Evolutionary conservation across 2,797 vertebrate genomes (phyloP), one percentile per base, ranked within the genome.

Genomic region (Brotula barbata): DNA sequence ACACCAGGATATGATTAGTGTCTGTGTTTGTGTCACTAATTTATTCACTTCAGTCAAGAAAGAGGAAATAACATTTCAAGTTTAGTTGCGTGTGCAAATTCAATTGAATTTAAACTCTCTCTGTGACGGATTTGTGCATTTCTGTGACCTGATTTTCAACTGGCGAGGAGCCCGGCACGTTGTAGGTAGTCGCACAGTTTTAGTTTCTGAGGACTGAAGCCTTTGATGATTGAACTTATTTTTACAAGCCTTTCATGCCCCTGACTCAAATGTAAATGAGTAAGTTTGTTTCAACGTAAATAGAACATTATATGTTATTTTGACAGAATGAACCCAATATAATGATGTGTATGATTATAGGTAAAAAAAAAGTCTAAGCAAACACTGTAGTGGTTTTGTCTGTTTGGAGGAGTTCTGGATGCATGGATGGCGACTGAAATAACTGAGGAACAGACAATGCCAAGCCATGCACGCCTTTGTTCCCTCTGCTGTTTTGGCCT

Each of bases 271-370:
- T n/a, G n/a, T n/a, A n/a, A n/a, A n/a, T n/a, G n/a, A n/a, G n/a
- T n/a, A n/a, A n/a, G 20, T 50, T 68, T 48, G 21, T 44, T 68
- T 48, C 15, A 64, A 7, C 53, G 59, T 42, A 46, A 75, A 42
- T 31, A 23, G n/a, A 63, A 63, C 44, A 64, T 59, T 56, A 21
- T 66, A 19, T 62, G 72, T 71, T 76, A 75, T 84, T 83, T 88
- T 77, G 81, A 88, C 85, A 87, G 85, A 81, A 75, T 82, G 84
- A 89, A 88, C 66, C 84, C 70, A 65, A 82, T 83, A 79, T 87
- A 81, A 89, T 89, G 89, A 88, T 85, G 82, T 73, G 65, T 82
- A 83, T 90, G 85, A 90, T 91, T 90, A 90, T 84, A 82, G 87
- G 84, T 79, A 82, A 88, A n/a, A 68, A 51, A 57, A 59, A 81